These are phyloP conservation scores for Aptenodytes patagonicus DNA, from an alignment of 2,113 vertebrate genomes.

Conservation along the genomic window DNA sequence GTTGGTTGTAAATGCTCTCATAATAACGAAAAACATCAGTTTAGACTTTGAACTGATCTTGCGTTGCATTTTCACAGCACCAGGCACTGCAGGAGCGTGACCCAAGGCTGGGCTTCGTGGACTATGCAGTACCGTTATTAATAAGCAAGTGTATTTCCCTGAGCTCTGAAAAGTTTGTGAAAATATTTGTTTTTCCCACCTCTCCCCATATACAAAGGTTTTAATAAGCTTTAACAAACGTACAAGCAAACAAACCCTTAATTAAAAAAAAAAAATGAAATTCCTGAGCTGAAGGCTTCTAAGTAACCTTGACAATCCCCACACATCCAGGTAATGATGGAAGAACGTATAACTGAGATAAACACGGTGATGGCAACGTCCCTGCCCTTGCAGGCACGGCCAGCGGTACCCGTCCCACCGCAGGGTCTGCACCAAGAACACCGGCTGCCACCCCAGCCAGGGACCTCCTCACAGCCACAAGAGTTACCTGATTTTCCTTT, in stretches of 20 bases:
- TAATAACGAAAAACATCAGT: neutral
- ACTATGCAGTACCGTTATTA: neutral
- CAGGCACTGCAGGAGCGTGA: neutral
- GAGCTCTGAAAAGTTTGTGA: neutral
- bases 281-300: slow-evolving; percentile 12
- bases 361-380: neutral
- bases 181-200: neutral
- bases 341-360: neutral
- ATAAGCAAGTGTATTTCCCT: neutral
- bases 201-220: neutral
- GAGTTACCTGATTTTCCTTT: neutral
- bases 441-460: neutral
- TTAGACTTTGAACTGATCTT: neutral
- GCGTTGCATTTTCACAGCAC: neutral
- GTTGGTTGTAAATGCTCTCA: neutral
- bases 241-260: slow-evolving; percentile 11
- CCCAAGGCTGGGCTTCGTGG: neutral
- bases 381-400: neutral
- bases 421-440: neutral
- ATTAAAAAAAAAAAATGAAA: neutral
- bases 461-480: neutral
- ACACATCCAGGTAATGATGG: neutral
- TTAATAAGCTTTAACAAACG: slow-evolving; percentile 38
- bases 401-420: neutral
- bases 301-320: neutral